A percentile compares a stretch with the other conserved stretches of the same genome.
Conservation (phyloP, 2,113 vertebrate genomes). For the Amazona guildingii region DNA sequence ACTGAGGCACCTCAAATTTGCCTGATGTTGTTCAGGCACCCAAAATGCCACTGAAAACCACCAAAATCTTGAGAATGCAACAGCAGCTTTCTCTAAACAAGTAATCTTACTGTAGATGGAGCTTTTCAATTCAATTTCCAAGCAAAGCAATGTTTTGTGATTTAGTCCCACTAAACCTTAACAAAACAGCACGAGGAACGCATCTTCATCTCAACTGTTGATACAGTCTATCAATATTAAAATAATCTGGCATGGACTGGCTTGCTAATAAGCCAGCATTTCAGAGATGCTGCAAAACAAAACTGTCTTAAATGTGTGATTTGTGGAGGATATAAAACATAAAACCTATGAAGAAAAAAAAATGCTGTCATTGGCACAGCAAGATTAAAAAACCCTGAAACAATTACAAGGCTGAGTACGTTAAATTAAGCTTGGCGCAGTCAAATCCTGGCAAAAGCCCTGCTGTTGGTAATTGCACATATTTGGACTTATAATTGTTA, state of each 20-base stretch:
- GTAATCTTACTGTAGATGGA: not conserved
- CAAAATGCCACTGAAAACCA: not conserved
- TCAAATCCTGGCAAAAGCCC: constrained; percentile 41
- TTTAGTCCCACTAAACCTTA: constrained; percentile 49
- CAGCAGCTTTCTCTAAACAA: not conserved
- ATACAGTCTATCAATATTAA: constrained; percentile 36
- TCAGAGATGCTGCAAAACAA: constrained; percentile 16
- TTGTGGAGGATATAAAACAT: constrained; percentile 21
- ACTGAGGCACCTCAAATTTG: not conserved
- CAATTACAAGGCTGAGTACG: constrained; percentile 56
- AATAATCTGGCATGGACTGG: constrained; percentile 24
- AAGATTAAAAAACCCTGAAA: constrained; percentile 22
- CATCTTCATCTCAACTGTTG: constrained; percentile 20
- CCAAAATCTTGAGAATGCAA: not conserved
- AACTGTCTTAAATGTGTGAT: constrained; percentile 26
- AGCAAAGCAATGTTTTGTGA: constrained; percentile 36
- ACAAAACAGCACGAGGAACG: not conserved
- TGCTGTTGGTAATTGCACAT: not conserved
- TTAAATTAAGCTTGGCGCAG: constrained; percentile 44
- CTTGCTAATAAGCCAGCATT: constrained; percentile 27
- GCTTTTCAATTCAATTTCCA: constrained; percentile 44
- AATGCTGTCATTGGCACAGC: not conserved
- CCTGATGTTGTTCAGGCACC: not conserved
- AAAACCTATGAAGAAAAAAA: constrained; percentile 13
- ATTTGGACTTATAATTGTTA: constrained; percentile 41